phyloP scores from a whole-genome alignment of 2,797 vertebrate genomes.

The Ambastaia sidthimunki region DNA sequence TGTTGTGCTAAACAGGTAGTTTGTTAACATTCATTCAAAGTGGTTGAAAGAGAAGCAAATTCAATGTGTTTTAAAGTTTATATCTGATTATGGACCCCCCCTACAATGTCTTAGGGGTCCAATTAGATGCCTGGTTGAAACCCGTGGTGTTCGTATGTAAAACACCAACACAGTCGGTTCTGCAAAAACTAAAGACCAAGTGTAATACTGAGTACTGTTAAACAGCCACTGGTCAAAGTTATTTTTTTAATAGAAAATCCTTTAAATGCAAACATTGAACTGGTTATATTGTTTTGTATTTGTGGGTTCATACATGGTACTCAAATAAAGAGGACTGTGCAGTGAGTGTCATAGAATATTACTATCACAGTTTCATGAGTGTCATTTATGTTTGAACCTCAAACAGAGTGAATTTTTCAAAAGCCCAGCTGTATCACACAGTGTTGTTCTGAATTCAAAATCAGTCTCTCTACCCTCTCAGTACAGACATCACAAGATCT shows the following conservation, averaged over 20 bases:
- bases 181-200: neutral
- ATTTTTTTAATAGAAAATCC: neutral
- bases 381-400: neutral
- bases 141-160: neutral
- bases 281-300: neutral
- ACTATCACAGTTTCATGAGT: neutral
- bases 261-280: neutral
- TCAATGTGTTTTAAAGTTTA: neutral
- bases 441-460: neutral
- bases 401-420: neutral
- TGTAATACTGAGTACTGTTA: neutral
- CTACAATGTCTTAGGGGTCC: neutral
- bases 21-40: neutral
- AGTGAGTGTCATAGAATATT: neutral
- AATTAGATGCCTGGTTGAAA: neutral
- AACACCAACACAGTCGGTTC: neutral
- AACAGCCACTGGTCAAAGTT: neutral
- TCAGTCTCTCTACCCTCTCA: neutral
- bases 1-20: neutral
- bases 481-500: constrained; percentile 25
- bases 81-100: neutral
- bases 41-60: neutral
- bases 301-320: too few species aligned
- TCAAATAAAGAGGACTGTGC: neutral
- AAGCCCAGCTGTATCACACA: neutral